phyloP scores from a whole-genome alignment of 2,113 vertebrate genomes.

The Muntiacus muntjak region DNA sequence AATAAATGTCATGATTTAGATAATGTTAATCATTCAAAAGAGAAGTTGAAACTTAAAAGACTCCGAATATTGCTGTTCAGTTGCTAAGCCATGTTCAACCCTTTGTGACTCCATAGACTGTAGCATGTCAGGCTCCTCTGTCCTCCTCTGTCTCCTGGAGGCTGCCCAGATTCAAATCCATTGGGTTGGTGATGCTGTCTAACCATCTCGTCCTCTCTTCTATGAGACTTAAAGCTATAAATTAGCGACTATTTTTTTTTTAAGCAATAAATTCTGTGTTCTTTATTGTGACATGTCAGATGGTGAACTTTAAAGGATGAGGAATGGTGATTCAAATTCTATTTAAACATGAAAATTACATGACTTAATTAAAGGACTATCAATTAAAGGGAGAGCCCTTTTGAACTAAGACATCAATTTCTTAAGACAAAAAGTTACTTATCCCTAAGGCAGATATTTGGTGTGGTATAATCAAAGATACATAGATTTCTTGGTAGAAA shows the following conservation, averaged over 20 bases:
- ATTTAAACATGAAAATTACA: slow-evolving; percentile 1
- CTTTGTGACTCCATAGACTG: neutral
- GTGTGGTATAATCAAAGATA: neutral
- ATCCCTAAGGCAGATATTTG: neutral
- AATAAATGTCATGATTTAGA: slow-evolving; percentile 8
- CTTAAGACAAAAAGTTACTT: neutral
- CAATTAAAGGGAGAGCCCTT: neutral
- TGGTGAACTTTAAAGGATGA: slow-evolving; percentile 34
- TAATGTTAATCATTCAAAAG: neutral
- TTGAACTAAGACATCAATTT: neutral
- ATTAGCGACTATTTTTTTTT: neutral
- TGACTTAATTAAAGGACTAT: slow-evolving; percentile 34
- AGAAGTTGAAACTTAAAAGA: neutral
- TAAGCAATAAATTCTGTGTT: neutral
- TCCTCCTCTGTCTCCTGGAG: neutral
- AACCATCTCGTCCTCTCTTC: neutral
- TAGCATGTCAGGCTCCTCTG: neutral
- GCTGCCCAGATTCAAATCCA: neutral
- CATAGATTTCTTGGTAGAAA: neutral
- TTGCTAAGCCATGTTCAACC: neutral
- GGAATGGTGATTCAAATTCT: neutral
- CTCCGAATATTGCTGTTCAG: neutral
- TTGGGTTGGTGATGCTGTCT: neutral
- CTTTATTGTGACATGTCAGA: neutral
- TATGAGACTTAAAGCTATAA: slow-evolving; percentile 21